phyloP scores from a whole-genome alignment of 2,797 vertebrate genomes.

The Gallinago nigripennis region DNA sequence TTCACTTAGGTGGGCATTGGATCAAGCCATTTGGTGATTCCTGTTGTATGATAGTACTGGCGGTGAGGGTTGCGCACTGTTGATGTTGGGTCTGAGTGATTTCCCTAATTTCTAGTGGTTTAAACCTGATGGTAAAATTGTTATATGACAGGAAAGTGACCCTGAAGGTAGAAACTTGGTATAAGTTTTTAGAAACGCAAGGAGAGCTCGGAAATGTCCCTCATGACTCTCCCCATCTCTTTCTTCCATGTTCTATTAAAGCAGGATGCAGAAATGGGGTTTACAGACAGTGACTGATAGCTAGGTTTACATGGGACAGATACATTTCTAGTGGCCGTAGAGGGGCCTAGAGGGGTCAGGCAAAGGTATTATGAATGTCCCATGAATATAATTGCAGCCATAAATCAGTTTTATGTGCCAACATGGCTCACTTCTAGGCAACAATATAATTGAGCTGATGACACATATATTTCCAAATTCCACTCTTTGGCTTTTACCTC shows the following conservation, averaged over 20 bases:
- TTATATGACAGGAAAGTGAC: background rate
- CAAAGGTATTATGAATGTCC: background rate
- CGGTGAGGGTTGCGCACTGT: accelerated
- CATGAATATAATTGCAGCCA: background rate
- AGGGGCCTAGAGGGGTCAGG: background rate
- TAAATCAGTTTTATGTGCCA: background rate
- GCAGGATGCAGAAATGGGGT: background rate
- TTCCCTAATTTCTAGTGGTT: background rate
- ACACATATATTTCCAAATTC: slow-evolving; percentile 15
- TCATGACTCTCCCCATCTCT: background rate
- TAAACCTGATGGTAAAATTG: background rate
- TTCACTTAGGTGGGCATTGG: background rate
- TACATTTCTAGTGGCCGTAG: background rate
- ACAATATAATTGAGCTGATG: background rate
- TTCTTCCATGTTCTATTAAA: background rate
- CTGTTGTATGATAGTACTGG: background rate
- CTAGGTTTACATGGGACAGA: background rate
- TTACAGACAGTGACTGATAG: background rate
- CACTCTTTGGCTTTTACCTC: background rate
- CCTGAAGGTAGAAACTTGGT: background rate
- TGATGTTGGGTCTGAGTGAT: background rate
- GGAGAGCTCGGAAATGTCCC: background rate
- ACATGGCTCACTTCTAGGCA: background rate
- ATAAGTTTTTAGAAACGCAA: background rate
- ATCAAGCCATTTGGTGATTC: background rate